Evolutionary conservation across 1,140 invertebrate species (phyloP).

Genomic region (Teleopsis dalmanni): DNA sequence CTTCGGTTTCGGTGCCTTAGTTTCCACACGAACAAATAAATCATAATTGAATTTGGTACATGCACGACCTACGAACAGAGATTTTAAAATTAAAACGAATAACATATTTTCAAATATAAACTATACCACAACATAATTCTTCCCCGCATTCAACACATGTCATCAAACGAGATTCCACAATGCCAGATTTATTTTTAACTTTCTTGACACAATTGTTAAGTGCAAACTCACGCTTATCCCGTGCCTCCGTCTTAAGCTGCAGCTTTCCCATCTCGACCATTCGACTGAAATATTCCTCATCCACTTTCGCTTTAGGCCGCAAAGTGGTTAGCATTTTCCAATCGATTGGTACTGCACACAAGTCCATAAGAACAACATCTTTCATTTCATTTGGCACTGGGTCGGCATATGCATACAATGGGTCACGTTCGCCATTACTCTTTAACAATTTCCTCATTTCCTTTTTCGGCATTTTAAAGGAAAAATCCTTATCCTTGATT

Average conservation of each 20-base stretch:
- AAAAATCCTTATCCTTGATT: constrained; percentile 54
- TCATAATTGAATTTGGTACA: constrained; percentile 49
- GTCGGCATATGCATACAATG: constrained; percentile 56
- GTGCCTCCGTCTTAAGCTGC: constrained; percentile 57
- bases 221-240: constrained; percentile 55
- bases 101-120: not conserved
- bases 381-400: constrained; percentile 78
- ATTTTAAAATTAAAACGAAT: constrained; percentile 1
- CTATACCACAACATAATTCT: constrained; percentile 71
- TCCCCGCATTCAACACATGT: constrained; percentile 74
- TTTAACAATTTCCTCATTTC: constrained; percentile 33
- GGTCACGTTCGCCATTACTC: constrained; percentile 32
- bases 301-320: constrained; percentile 69
- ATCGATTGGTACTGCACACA: constrained; percentile 79
- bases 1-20: constrained; percentile 32
- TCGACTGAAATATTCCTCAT: constrained; percentile 81
- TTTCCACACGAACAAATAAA: constrained; percentile 42
- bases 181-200: constrained; percentile 69
- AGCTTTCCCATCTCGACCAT: constrained; percentile 75
- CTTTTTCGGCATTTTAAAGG: constrained; percentile 47
- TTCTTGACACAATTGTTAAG: constrained; percentile 59
- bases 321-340: constrained; percentile 87
- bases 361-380: constrained; percentile 58
- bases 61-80: constrained; percentile 33
- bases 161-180: constrained; percentile 65